phyloP scores from a whole-genome alignment of 1,140 invertebrate genomes.

The Eulimnadia texana region DNA sequence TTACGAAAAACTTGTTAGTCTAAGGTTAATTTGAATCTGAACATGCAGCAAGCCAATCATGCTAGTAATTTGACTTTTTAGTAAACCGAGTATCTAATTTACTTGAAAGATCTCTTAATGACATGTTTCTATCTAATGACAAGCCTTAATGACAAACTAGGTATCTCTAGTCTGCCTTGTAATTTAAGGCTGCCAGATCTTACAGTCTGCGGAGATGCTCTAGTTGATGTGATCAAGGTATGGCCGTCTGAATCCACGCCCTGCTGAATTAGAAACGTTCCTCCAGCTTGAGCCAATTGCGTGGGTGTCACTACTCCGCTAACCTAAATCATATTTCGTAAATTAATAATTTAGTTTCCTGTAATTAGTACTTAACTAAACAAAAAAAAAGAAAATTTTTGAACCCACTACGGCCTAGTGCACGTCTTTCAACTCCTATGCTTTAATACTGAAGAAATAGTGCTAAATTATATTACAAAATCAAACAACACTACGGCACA shows the following conservation, averaged over 20 bases:
- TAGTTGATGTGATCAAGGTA: slow-evolving; percentile 39
- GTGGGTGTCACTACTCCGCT: slow-evolving; percentile 15
- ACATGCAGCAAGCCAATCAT: background rate
- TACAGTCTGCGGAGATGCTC: slow-evolving; percentile 58
- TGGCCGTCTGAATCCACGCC: slow-evolving; percentile 40
- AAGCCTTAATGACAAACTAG: too few relatives aligned
- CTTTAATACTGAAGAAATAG: too few relatives aligned
- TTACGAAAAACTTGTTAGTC: too few relatives aligned
- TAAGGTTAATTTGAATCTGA: too few relatives aligned
- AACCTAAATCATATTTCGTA: background rate
- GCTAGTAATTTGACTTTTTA: background rate
- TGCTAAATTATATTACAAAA: too few relatives aligned
- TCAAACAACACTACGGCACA: too few relatives aligned
- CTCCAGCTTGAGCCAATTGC: slow-evolving; percentile 30
- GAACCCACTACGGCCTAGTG: too few relatives aligned
- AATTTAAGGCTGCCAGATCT: too few relatives aligned
- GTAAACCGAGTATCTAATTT: background rate
- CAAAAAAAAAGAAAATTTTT: background rate
- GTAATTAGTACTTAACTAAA: background rate
- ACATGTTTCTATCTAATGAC: too few relatives aligned
- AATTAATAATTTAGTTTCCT: background rate
- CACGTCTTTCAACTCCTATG: too few relatives aligned
- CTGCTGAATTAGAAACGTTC: slow-evolving; percentile 48
- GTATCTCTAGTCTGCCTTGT: too few relatives aligned
- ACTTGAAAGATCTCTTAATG: slow-evolving; percentile 15